Conservation (phyloP, 2,888 invertebrate species). For the Watsonalla binaria region DNA sequence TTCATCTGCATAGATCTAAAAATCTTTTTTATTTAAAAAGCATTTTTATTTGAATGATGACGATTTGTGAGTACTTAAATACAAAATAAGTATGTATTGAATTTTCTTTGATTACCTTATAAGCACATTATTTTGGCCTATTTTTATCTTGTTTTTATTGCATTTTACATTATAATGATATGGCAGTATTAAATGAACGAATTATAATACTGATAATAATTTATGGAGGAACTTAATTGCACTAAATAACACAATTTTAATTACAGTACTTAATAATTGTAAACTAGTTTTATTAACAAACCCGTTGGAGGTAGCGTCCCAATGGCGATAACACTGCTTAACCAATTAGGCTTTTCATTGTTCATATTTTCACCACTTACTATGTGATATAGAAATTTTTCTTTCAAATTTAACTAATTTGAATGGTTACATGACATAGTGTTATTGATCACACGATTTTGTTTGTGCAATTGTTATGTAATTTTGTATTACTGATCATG, state of each 20-base stretch:
- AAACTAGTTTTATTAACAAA: slow-evolving; percentile 57
- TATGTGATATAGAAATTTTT: slow-evolving; percentile 12
- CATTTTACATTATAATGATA: slow-evolving; percentile 53
- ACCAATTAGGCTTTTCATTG: slow-evolving; percentile 49
- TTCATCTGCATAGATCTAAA: slow-evolving; percentile 47
- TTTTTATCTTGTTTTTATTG: slow-evolving; percentile 60
- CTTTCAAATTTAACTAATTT: slow-evolving; percentile 46
- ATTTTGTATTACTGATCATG: slow-evolving; percentile 9
- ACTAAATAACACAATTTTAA: slow-evolving; percentile 65
- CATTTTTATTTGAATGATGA: slow-evolving; percentile 56
- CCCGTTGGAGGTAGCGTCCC: slow-evolving; percentile 59
- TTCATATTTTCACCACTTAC: slow-evolving; percentile 26
- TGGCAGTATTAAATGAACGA: slow-evolving; percentile 63
- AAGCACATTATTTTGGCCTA: slow-evolving; percentile 68
- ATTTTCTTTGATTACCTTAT: slow-evolving; percentile 39
- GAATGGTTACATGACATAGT: slow-evolving; percentile 15
- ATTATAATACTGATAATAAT: slow-evolving; percentile 50
- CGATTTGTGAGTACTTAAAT: slow-evolving; percentile 4
- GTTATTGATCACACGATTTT: background rate
- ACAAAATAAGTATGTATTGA: slow-evolving; percentile 46
- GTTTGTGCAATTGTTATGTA: slow-evolving; percentile 6
- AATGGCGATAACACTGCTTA: slow-evolving; percentile 73
- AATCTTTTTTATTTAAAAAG: slow-evolving; percentile 42
- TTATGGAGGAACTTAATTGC: slow-evolving; percentile 57
- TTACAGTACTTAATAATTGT: slow-evolving; percentile 39